Conservation (phyloP, 2,113 vertebrate genomes). For the Cavia porcellus region DNA sequence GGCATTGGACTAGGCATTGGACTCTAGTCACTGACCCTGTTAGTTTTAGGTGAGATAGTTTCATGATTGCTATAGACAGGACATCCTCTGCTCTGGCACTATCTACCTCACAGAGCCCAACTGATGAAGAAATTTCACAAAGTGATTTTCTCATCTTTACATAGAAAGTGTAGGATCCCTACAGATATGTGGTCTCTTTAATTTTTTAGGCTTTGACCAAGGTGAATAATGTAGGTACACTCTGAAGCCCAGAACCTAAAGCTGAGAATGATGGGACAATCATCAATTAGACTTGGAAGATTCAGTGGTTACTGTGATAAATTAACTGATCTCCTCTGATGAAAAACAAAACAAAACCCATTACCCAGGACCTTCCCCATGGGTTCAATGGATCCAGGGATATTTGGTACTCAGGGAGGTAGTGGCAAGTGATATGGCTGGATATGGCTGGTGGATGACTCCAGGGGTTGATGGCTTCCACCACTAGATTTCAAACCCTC, state of each 20-base stretch:
- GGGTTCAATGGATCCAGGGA: not conserved
- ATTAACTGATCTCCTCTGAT: not conserved
- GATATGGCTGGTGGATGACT: not conserved
- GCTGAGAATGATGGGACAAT: not conserved
- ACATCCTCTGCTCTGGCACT: not conserved
- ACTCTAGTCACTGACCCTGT: not conserved
- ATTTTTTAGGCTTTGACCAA: not conserved
- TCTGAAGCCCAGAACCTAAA: not conserved
- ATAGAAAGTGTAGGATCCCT: not conserved
- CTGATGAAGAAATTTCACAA: not conserved
- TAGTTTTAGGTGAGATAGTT: constrained; percentile 3
- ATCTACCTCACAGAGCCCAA: not conserved
- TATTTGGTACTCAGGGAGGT: not conserved
- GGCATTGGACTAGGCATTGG: too few species aligned
- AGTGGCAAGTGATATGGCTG: not conserved
- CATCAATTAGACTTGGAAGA: not conserved
- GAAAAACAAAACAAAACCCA: not conserved
- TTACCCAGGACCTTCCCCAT: not conserved
- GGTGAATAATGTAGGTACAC: constrained; percentile 1
- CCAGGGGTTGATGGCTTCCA: not conserved
- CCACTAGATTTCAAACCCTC: not conserved
- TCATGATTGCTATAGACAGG: too few species aligned
- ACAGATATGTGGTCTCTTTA: not conserved
- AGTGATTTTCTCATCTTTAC: not conserved
- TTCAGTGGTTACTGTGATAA: not conserved